Evolutionary conservation across 2,113 vertebrate species (phyloP).

Genomic region (Percopsis transmontana): DNA sequence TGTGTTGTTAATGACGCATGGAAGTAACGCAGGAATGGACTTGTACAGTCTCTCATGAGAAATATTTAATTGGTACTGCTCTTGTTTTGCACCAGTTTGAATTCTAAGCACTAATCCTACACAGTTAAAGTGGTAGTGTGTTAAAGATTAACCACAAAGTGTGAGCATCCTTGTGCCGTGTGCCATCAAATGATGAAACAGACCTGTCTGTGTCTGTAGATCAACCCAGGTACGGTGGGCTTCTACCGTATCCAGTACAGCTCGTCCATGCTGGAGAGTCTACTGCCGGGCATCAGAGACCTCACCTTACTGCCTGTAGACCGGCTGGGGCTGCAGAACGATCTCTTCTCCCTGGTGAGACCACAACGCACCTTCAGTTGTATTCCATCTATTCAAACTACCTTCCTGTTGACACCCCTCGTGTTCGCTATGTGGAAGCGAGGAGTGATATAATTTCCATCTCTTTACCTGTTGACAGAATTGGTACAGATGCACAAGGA

Average conservation of each 20-base stretch:
- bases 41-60: neutral
- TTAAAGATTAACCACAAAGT: no score
- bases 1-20: neutral
- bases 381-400: neutral
- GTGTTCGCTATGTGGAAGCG: no score
- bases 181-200: neutral
- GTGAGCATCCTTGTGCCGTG: no score
- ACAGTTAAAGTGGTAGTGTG: slow-evolving; percentile 1
- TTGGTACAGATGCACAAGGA: no score
- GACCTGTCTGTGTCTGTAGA: slow-evolving; percentile 66
- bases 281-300: slow-evolving; percentile 90
- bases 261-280: slow-evolving; percentile 87
- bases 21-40: neutral
- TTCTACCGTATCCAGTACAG: slow-evolving; percentile 97
- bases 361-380: neutral
- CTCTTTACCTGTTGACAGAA: no score
- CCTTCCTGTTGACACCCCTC: no score
- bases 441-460: no score
- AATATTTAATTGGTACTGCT: neutral
- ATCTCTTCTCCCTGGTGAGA: slow-evolving; percentile 96
- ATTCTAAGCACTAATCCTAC: neutral
- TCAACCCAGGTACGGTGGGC: slow-evolving; percentile 96
- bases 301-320: slow-evolving; percentile 94
- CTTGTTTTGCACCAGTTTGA: neutral
- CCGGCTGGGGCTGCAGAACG: slow-evolving; percentile 94